Evolutionary conservation across 37 sponge, comb jelly and placozoan species (phyloP).

Genomic region (Theonella swinhoei): DNA sequence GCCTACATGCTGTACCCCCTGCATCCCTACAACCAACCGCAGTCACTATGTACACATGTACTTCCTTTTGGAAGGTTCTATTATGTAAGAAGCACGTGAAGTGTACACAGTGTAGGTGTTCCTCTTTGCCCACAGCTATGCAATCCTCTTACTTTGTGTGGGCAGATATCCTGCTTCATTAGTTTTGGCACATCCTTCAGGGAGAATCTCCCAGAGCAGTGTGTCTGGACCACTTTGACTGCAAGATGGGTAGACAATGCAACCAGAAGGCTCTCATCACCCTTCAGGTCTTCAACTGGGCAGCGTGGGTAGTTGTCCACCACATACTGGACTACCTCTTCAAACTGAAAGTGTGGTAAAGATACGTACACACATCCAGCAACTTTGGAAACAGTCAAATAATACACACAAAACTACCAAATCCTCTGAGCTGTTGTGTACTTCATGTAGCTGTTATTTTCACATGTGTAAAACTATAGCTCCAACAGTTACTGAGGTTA

Average conservation of each 20-base stretch:
- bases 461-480: too few relatives aligned
- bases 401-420: too few relatives aligned
- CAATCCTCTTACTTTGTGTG: not conserved
- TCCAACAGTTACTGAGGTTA: too few relatives aligned
- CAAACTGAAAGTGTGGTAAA: not conserved
- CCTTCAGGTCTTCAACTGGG: not conserved
- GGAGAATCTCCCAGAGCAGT: not conserved
- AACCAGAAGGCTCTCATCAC: not conserved
- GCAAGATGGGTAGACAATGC: not conserved
- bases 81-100: not conserved
- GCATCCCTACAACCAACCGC: too few relatives aligned
- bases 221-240: not conserved
- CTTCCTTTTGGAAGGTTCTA: not conserved
- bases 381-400: too few relatives aligned
- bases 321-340: not conserved
- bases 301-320: not conserved
- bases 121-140: too few relatives aligned
- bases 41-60: not conserved
- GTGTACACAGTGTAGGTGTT: too few relatives aligned
- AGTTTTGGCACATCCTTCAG: not conserved
- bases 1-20: too few relatives aligned
- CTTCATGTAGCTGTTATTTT: too few relatives aligned
- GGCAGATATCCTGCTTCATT: not conserved
- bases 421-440: too few relatives aligned
- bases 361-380: too few relatives aligned